Evolutionary conservation across 1,140 invertebrate species (phyloP), one percentile per base, ranked within the genome.

Genomic region (Sitobion miscanthi): DNA sequence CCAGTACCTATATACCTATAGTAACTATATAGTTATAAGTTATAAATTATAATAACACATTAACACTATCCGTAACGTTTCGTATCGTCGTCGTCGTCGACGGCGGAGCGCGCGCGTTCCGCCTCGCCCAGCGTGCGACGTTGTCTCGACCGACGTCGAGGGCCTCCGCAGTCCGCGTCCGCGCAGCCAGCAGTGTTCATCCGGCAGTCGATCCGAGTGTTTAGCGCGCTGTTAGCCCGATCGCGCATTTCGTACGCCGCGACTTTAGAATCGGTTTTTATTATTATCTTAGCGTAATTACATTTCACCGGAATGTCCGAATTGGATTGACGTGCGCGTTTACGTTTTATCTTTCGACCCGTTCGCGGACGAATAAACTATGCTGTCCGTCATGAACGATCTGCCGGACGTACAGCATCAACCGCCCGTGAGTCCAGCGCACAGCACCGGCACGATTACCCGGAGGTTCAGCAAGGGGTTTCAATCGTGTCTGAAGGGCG

Each of bases 401-500:
- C 25, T 93, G 25, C 91, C 91, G 91, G 91, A 93, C 35, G 77
- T n/a, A 23, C 85, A 94, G 77, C 69, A 54, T 42, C 86, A 88
- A 85, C 93, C 90, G 54, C 77, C 93, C 47, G 87, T 89, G 25
- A 94, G 85, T 82, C 69, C 85, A 4, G 91, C 90, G 21, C 87
- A 94, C 85, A 90, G 93, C 17, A 89, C 93, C n/a, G 88, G 90
- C 11, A 94, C 94, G 20, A 93, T 94, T 7, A 91, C 94, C 42
- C 83, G 94, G 77, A 93, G 94, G 45, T 94, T 94, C 94, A 94
- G 94, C 86, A 94, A 94, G 45, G 94, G 94, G 5, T 95, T 95
- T 85, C 94, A 94, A 35, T 95, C 94, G 30, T 95, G 94, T 86
- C 93, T 95, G 47, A 94, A 94, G 30, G 94, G 94, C 38, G 93